phyloP scores from a whole-genome alignment of 2,888 invertebrate genomes.

The Hydraecia micacea region DNA sequence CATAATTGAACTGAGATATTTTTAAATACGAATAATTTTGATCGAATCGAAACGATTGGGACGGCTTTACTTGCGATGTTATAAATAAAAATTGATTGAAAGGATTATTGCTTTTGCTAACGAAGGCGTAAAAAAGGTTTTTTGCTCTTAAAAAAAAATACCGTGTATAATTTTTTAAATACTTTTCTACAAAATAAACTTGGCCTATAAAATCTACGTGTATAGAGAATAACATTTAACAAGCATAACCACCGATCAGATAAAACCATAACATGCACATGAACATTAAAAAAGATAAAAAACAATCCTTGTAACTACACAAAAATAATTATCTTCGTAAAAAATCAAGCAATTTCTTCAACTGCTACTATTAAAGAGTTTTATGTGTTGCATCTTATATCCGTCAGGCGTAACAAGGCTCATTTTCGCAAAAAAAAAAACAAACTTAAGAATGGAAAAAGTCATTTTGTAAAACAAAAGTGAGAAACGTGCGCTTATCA shows the following conservation, averaged over 20 bases:
- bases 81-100: conserved; percentile 28
- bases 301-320: not conserved
- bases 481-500: conserved; percentile 57
- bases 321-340: conserved; percentile 32
- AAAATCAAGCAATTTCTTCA: conserved; percentile 46
- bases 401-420: conserved; percentile 54
- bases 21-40: conserved; percentile 58
- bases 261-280: conserved; percentile 14
- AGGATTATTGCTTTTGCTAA: conserved; percentile 16
- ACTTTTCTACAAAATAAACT: not conserved
- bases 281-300: conserved; percentile 7
- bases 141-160: not conserved
- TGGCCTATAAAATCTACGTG: not conserved
- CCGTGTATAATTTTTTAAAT: not conserved
- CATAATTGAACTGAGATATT: conserved; percentile 68
- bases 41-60: conserved; percentile 25
- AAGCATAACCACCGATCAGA: conserved; percentile 27
- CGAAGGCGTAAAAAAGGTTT: not conserved
- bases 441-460: conserved; percentile 25
- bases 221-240: not conserved
- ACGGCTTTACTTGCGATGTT: conserved; percentile 8
- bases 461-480: conserved; percentile 53
- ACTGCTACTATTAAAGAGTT: conserved; percentile 49
- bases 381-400: conserved; percentile 48
- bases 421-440: conserved; percentile 41